A percentile compares a stretch with the other conserved stretches of the same genome.
Conservation (phyloP, 2,888 invertebrate species). For the Heliconius cydno region DNA sequence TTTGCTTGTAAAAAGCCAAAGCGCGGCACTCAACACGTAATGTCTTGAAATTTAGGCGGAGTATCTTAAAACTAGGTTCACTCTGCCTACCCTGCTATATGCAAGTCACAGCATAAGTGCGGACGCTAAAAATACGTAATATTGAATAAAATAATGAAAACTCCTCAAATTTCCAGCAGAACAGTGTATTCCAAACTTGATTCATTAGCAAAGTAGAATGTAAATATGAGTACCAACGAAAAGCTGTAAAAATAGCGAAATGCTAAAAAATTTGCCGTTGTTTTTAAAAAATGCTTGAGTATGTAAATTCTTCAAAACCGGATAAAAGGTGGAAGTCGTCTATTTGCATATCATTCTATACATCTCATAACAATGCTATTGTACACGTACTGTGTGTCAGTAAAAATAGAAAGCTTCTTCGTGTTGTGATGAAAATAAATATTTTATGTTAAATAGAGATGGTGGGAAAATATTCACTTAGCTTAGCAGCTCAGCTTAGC, state of each 20-base stretch:
- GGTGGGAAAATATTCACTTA: neutral
- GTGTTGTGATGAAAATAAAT: constrained; percentile 6
- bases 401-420: constrained; percentile 30
- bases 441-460: constrained; percentile 26
- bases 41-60: no score
- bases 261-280: constrained; percentile 25
- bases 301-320: constrained; percentile 40
- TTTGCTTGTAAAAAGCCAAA: no score
- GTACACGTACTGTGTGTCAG: constrained; percentile 39
- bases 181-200: neutral
- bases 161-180: neutral
- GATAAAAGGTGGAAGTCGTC: constrained; percentile 39
- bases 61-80: no score
- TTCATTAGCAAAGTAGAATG: constrained; percentile 21
- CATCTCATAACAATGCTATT: constrained; percentile 44
- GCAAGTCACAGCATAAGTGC: neutral
- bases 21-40: no score
- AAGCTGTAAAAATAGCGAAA: constrained; percentile 33
- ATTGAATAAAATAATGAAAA: neutral
- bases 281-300: constrained; percentile 35
- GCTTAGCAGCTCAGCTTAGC: neutral
- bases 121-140: neutral
- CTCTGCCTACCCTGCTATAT: no score
- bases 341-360: constrained; percentile 47
- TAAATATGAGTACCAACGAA: neutral